Evolutionary conservation across 2,888 invertebrate genomes (phyloP).

Genomic region (Pheosia tremula): DNA sequence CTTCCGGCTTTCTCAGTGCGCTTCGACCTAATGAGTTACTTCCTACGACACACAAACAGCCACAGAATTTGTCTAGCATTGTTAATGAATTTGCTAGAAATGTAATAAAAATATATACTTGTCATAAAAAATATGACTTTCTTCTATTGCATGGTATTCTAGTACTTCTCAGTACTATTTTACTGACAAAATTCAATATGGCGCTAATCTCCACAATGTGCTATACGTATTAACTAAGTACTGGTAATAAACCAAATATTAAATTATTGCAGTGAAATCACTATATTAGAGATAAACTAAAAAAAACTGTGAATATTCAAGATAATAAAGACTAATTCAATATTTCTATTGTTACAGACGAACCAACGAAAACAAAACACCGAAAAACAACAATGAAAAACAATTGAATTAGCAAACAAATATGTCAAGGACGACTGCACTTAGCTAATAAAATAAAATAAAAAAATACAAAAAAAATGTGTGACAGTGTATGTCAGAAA

Average conservation of each 20-base stretch:
- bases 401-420: constrained; percentile 41
- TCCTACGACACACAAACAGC: background rate
- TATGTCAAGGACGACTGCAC: constrained; percentile 45
- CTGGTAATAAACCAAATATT: too few relatives aligned
- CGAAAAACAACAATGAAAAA: constrained; percentile 30
- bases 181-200: too few relatives aligned
- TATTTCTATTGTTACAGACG: constrained; percentile 45
- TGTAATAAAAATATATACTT: too few relatives aligned
- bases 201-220: too few relatives aligned
- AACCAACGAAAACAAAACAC: constrained; percentile 44
- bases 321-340: background rate
- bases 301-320: too few relatives aligned
- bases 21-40: constrained; percentile 2
- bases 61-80: background rate
- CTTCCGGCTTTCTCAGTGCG: constrained; percentile 9
- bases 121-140: too few relatives aligned
- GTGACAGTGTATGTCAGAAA: constrained; percentile 20
- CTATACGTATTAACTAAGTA: too few relatives aligned
- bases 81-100: too few relatives aligned
- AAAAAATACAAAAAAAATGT: constrained; percentile 19
- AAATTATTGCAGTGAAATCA: too few relatives aligned
- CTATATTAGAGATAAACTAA: too few relatives aligned
- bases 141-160: too few relatives aligned
- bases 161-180: too few relatives aligned
- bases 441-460: constrained; percentile 20